Conservation (phyloP, 2,113 vertebrate genomes). For the Amazona guildingii region DNA sequence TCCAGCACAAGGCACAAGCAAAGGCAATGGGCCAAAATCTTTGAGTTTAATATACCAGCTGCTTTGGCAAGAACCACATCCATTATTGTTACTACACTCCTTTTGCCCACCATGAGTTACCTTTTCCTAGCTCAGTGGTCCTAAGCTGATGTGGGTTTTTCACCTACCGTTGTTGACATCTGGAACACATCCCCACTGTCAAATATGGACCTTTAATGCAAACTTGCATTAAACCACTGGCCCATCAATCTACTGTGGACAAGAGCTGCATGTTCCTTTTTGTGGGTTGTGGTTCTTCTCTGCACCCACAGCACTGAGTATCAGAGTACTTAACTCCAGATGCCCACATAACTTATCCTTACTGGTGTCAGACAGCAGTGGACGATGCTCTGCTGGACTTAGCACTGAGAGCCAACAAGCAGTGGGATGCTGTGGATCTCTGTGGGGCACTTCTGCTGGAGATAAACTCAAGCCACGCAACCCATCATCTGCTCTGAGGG, state of each 20-base stretch:
- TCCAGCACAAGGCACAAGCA: not conserved
- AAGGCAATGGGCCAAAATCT: not conserved
- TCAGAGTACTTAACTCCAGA: not conserved
- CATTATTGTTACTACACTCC: not conserved
- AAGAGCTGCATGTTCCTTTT: not conserved
- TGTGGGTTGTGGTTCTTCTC: not conserved
- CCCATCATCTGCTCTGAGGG: not conserved
- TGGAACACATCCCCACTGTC: rapidly evolving
- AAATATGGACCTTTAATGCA: not conserved
- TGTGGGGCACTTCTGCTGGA: not conserved
- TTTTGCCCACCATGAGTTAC: not conserved
- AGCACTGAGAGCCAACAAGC: not conserved
- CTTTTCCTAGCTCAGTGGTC: not conserved
- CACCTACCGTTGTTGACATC: not conserved
- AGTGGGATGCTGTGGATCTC: not conserved
- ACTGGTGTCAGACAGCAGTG: not conserved
- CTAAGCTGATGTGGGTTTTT: not conserved
- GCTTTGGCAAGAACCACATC: not conserved
- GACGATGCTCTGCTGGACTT: not conserved
- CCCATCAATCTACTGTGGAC: not conserved
- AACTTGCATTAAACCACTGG: not conserved
- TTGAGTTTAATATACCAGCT: not conserved
- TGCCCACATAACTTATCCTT: not conserved
- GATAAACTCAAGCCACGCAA: rapidly evolving
- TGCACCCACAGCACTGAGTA: not conserved